Percentiles rank a stretch among this genome's conserved stretches.
Evolutionary conservation across 2,797 vertebrate genomes (phyloP).

Genomic region (Coluber constrictor): DNA sequence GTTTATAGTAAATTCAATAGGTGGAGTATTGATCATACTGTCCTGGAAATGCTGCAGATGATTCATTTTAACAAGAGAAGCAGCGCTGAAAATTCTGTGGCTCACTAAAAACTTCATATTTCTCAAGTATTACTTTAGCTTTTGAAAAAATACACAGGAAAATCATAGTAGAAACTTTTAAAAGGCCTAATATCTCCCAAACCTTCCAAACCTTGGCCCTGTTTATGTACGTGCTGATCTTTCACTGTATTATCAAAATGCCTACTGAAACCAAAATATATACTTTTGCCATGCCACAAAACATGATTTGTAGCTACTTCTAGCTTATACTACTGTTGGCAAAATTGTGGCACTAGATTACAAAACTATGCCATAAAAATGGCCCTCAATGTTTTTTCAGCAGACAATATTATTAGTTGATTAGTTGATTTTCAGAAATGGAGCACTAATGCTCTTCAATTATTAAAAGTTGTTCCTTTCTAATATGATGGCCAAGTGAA

Average conservation of each 20-base stretch:
- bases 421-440: not conserved
- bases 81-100: not conserved
- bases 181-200: not conserved
- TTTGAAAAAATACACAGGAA: not conserved
- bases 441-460: not conserved
- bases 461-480: not conserved
- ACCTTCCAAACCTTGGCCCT: not conserved
- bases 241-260: not conserved
- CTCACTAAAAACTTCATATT: not conserved
- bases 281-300: not conserved
- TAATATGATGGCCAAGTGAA: not conserved
- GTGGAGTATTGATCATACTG: not conserved
- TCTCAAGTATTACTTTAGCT: not conserved
- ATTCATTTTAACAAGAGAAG: conserved; percentile 12
- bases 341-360: not conserved
- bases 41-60: not conserved
- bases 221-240: not conserved
- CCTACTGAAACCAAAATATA: not conserved
- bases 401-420: not conserved
- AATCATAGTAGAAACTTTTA: not conserved
- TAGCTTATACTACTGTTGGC: not conserved
- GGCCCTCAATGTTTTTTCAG: not conserved
- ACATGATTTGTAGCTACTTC: not conserved
- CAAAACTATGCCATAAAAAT: not conserved
- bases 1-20: conserved; percentile 12